Evolutionary conservation across 2,113 vertebrate genomes (phyloP).

Genomic region (Microtus montanus): DNA sequence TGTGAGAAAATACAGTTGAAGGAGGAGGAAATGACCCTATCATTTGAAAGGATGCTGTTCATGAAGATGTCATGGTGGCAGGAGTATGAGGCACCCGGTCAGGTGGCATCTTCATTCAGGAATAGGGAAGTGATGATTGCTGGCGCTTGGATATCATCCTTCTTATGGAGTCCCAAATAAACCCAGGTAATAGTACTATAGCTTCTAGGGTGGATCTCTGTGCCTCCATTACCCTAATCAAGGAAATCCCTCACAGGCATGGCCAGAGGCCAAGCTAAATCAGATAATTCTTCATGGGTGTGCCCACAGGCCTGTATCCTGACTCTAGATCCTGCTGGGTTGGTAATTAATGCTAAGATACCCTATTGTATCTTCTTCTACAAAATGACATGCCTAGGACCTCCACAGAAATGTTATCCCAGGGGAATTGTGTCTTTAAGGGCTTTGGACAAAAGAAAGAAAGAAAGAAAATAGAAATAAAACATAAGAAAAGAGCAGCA

Average conservation of each 20-base stretch:
- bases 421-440: not conserved
- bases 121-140: not conserved
- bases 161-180: not conserved
- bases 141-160: not conserved
- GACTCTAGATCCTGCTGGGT: not conserved
- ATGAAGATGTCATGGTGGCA: not conserved
- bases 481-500: no score
- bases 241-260: not conserved
- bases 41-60: not conserved
- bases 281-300: not conserved
- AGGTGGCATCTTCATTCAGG: not conserved
- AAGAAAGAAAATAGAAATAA: no score
- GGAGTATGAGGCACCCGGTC: not conserved
- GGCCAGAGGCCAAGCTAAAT: not conserved
- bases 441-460: not conserved
- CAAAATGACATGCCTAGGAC: not conserved
- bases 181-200: not conserved
- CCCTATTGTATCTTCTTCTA: not conserved
- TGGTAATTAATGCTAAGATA: not conserved
- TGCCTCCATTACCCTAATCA: not conserved
- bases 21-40: not conserved
- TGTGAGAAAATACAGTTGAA: not conserved
- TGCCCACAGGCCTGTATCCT: not conserved
- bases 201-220: not conserved
- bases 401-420: not conserved